These are phyloP conservation scores for Archocentrus centrarchus DNA, from an alignment of 2,113 vertebrate species.

Conservation along the genomic window DNA sequence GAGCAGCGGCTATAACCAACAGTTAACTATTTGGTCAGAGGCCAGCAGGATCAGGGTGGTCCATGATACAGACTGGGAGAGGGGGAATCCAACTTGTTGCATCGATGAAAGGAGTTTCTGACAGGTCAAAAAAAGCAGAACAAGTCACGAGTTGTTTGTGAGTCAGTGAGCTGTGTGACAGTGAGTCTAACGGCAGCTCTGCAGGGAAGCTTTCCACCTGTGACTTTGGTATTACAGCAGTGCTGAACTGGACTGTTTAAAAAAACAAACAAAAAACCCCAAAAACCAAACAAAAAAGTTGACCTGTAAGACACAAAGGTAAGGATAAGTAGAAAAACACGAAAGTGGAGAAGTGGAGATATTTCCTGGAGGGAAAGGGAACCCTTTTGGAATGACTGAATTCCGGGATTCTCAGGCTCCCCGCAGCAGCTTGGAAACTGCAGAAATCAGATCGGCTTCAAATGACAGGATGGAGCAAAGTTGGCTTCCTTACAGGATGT, in stretches of 20 bases:
- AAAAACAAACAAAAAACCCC: not conserved
- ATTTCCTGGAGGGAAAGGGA: conserved; percentile 55
- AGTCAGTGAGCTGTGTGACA: conserved; percentile 72
- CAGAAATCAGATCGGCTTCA: conserved; percentile 54
- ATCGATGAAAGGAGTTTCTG: conserved; percentile 38
- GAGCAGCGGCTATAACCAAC: conserved; percentile 41
- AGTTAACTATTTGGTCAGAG: conserved; percentile 60
- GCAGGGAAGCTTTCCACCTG: conserved; percentile 63
- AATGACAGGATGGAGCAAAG: conserved; percentile 50
- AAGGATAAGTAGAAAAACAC: conserved; percentile 46
- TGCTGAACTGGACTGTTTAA: conserved; percentile 27
- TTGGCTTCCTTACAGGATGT: conserved; percentile 59
- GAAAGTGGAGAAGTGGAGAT: conserved; percentile 11
- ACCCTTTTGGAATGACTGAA: conserved; percentile 52
- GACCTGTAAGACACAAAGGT: conserved; percentile 35
- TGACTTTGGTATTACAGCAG: conserved; percentile 54
- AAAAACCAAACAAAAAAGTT: not conserved
- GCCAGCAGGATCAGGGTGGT: conserved; percentile 29
- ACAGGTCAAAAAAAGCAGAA: conserved; percentile 39
- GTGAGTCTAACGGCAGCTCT: conserved; percentile 68
- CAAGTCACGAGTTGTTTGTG: conserved; percentile 69
- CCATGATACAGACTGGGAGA: conserved; percentile 19
- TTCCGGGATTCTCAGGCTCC: conserved; percentile 52
- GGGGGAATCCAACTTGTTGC: conserved; percentile 17
- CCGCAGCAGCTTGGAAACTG: conserved; percentile 27